A percentile compares a stretch with the other conserved stretches of the same genome.
Conservation (phyloP, 2,113 vertebrate genomes). For the Salvelinus namaycush region DNA sequence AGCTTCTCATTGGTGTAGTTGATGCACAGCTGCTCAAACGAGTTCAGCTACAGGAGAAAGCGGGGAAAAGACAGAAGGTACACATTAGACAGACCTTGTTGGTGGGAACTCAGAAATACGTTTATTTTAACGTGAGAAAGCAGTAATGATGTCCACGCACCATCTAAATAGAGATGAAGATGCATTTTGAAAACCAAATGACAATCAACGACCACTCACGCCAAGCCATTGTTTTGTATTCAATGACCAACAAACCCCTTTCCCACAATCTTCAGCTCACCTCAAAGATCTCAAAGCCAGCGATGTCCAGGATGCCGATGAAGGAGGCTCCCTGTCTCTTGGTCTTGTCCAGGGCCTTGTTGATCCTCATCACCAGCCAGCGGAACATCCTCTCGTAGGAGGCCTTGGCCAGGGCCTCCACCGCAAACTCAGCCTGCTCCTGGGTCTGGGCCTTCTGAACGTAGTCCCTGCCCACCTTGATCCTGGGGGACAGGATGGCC, state of each 20-base stretch:
- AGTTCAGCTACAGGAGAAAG: constrained; percentile 83
- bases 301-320: constrained; percentile 97
- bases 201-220: not conserved
- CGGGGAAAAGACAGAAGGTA: not conserved
- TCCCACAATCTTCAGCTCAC: constrained; percentile 55
- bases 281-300: constrained; percentile 98
- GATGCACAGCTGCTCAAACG: constrained; percentile 86
- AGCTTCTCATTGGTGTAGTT: constrained; percentile 26
- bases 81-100: not conserved
- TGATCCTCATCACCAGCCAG: constrained; percentile 97
- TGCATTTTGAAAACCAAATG: not conserved
- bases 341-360: constrained; percentile 98
- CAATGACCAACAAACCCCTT: not conserved
- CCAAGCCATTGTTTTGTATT: not conserved
- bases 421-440: constrained; percentile 97
- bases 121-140: no score
- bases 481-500: constrained; percentile 92
- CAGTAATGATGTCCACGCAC: no score
- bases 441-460: constrained; percentile 99
- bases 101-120: no score
- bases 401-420: constrained; percentile 96
- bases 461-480: constrained; percentile 96
- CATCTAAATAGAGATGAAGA: not conserved
- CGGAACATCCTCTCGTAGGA: constrained; percentile 98
- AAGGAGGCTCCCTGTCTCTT: constrained; percentile 97